Conservation (phyloP, 1,140 invertebrate species). For the Trinorchestia longiramus region DNA sequence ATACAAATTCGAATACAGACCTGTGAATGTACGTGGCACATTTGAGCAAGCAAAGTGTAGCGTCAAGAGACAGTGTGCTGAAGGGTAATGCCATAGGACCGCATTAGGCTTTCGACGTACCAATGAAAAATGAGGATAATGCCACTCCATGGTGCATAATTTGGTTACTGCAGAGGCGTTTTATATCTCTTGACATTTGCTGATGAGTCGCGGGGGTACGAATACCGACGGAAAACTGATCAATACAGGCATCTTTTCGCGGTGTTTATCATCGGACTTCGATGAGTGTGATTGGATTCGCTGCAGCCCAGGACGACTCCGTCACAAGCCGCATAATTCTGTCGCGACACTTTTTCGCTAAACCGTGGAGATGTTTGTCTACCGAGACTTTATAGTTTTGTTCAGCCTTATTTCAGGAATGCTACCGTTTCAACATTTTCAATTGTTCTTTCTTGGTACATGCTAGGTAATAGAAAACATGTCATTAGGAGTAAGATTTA, state of each 20-base stretch:
- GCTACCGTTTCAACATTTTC: not conserved
- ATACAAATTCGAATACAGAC: not conserved
- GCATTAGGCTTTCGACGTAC: not conserved
- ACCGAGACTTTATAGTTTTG: not conserved
- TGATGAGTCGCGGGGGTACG: not conserved
- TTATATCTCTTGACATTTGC: slow-evolving; percentile 9
- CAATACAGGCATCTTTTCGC: not conserved
- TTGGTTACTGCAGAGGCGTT: not conserved
- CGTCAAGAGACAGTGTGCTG: not conserved
- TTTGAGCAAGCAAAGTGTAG: not conserved
- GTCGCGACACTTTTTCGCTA: not conserved
- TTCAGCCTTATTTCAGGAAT: not conserved
- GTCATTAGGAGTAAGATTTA: not conserved
- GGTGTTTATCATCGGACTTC: not conserved
- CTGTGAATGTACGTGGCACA: not conserved
- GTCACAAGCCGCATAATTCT: not conserved
- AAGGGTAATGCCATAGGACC: slow-evolving; percentile 6
- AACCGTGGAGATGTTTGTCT: not conserved
- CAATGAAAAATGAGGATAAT: not conserved
- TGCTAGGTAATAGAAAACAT: not conserved
- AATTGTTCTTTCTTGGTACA: not conserved
- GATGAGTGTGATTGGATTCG: not conserved
- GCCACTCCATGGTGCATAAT: not conserved
- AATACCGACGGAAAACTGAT: not conserved
- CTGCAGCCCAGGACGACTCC: not conserved